phyloP scores from a whole-genome alignment of 2,113 vertebrate species.

The Stigmatopora nigra region DNA sequence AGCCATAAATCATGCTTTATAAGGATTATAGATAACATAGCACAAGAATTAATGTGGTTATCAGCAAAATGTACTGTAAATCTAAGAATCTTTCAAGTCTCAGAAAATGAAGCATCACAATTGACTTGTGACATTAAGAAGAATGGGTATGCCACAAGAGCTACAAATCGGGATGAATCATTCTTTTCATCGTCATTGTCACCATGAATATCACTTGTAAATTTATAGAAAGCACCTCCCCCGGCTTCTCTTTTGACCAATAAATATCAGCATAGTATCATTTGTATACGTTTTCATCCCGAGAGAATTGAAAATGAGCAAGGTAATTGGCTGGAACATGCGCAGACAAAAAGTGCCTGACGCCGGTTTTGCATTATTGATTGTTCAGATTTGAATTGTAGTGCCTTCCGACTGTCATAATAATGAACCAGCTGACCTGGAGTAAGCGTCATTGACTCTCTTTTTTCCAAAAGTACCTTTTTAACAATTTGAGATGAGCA shows the following conservation, averaged over 20 bases:
- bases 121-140: conserved; percentile 42
- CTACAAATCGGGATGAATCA: conserved; percentile 56
- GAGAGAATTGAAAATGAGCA: conserved; percentile 29
- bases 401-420: background rate
- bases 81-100: no score
- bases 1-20: no score
- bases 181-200: conserved; percentile 56
- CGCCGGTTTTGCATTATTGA: background rate
- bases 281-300: conserved; percentile 1
- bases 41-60: no score
- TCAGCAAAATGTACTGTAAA: conserved; percentile 18
- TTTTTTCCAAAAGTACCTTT: conserved; percentile 3
- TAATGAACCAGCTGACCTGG: background rate
- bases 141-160: conserved; percentile 27
- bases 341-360: background rate
- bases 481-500: conserved; percentile 17
- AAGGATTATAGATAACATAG: no score
- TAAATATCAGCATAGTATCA: conserved; percentile 15
- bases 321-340: conserved; percentile 19
- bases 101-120: conserved; percentile 45
- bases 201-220: conserved; percentile 30
- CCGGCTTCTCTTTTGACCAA: conserved; percentile 27
- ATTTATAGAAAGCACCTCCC: conserved; percentile 46
- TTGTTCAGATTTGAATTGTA: background rate
- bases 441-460: background rate